Conservation (phyloP, 2,888 invertebrate genomes). For the Listrodromus nycthemerus region DNA sequence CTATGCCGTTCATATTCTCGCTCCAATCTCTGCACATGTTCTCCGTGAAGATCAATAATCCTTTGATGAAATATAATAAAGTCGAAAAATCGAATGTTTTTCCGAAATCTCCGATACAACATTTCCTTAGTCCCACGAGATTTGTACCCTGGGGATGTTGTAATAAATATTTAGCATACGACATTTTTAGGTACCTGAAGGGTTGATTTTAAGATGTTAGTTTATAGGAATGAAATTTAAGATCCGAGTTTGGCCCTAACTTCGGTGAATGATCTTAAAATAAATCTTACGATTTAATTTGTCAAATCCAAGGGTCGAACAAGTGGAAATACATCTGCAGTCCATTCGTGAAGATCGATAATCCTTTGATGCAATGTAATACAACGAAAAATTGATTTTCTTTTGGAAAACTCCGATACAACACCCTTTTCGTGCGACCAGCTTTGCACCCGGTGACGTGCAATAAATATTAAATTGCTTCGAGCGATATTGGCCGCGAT, state of each 20-base stretch:
- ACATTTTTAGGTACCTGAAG: too few species aligned
- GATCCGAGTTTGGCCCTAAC: too few species aligned
- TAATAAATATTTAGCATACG: slow-evolving; percentile 5
- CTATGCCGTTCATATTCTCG: background rate
- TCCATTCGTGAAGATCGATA: background rate
- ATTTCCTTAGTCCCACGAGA: background rate
- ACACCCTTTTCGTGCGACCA: slow-evolving; percentile 9
- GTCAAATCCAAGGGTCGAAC: background rate
- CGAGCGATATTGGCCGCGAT: background rate
- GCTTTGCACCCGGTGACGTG: background rate
- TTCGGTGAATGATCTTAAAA: too few species aligned
- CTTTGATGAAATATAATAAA: background rate
- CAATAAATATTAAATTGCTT: slow-evolving; percentile 3
- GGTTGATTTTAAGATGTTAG: too few species aligned
- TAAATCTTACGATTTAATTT: too few species aligned
- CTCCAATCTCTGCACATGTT: background rate
- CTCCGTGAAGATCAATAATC: slow-evolving; percentile 16
- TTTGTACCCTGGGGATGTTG: background rate
- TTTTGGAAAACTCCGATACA: background rate
- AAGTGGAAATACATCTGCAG: slow-evolving; percentile 37
- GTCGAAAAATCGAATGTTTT: slow-evolving; percentile 18
- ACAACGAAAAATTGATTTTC: slow-evolving; percentile 23
- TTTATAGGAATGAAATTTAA: too few species aligned
- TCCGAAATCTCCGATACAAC: slow-evolving; percentile 12
- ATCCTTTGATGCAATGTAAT: background rate